Base-by-base conservation (phyloP, 2,888 invertebrate genomes). In the Trachelus tabidus region DNA sequence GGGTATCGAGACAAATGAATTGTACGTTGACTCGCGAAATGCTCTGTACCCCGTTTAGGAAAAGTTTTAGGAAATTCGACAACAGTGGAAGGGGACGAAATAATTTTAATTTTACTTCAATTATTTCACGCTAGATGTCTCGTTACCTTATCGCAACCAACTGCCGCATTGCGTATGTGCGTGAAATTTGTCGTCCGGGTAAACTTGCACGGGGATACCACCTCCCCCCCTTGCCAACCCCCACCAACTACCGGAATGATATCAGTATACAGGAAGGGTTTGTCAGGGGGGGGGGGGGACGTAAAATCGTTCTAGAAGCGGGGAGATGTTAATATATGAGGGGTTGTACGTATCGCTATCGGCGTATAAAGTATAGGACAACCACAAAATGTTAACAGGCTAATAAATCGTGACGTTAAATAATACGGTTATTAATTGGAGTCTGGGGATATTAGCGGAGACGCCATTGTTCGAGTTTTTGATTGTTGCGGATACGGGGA, bases 351-450 rank as follows among this genome's bases (percentile, higher is more conserved):
- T 12, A 31, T 23, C 30, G 30, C 30, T 71, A 33, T 71, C 31
- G 30, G 23, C 12, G 71, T 11, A 23, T 23, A 30, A 71, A 56
- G 23, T 23, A 56, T 56, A 23, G 56, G 6, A 23, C 56, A 23
- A 23, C 9, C 56, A 9, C 0, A 71, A 69, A 77, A 34, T 75
- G 77, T 77, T 75, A 77, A 77, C 75, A 34, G 69, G 75, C 69
- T 77, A 75, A 77, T 77, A 77, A 77, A 77, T 77, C 80, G 81
- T 80, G 73, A 73, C 76, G 79, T 73, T 80, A 86, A 82, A 83
- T 81, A 81, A 81, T 76, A 76, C 77, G 80, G 80, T 79, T 85
- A 89, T 90, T 86, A 87, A 87, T 88, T 84, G 81, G 84, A 78
- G 86, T 83, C 85, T 37, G 76, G 87, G 84, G 84, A 84, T 83